Conservation (phyloP, 2,113 vertebrate species). For the Henicopernis longicauda region DNA sequence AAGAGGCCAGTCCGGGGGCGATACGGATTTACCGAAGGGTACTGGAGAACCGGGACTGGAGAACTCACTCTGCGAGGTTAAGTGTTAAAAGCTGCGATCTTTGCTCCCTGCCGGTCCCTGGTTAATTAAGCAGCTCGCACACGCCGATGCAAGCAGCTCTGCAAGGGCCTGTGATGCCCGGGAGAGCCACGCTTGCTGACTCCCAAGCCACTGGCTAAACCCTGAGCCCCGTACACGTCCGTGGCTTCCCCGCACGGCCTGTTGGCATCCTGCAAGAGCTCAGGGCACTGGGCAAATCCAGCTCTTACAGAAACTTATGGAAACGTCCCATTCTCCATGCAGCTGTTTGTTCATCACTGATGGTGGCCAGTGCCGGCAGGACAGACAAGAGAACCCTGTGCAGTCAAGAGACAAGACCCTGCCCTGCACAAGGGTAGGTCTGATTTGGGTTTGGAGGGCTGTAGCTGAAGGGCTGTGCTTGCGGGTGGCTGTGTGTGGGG, state of each 20-base stretch:
- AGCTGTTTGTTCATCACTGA: background rate
- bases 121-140: background rate
- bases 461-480: background rate
- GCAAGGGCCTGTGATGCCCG: rapidly evolving
- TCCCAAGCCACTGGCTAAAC: background rate
- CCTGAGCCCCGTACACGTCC: rapidly evolving
- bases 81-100: background rate
- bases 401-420: background rate
- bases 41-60: background rate
- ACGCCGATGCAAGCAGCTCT: rapidly evolving
- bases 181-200: background rate
- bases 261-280: rapidly evolving
- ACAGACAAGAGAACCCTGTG: background rate
- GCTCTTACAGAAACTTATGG: background rate
- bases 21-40: rapidly evolving
- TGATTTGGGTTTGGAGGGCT: background rate
- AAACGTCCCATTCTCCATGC: rapidly evolving
- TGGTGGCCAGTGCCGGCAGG: background rate
- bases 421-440: rapidly evolving
- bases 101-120: background rate
- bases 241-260: background rate
- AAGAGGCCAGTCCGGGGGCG: background rate
- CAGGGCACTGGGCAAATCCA: background rate
- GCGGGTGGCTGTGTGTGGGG: rapidly evolving
- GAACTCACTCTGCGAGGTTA: background rate